Conservation (phyloP, 2,113 vertebrate species). For the Uria lomvia region DNA sequence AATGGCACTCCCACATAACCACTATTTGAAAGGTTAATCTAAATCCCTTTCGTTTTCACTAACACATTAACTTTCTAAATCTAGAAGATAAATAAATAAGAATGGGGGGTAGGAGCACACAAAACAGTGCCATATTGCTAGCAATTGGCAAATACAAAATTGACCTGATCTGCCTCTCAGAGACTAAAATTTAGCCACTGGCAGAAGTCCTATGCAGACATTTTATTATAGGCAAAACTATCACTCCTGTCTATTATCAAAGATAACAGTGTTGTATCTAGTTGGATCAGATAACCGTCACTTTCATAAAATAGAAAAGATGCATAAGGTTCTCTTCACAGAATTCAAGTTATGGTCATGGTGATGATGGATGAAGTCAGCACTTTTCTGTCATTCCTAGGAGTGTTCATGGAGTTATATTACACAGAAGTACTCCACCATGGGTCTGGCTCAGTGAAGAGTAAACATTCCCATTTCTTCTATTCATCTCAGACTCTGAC, state of each 20-base stretch:
- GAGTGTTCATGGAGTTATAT: neutral
- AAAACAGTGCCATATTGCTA: neutral
- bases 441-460: neutral
- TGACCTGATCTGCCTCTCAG: neutral
- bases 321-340: neutral
- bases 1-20: neutral
- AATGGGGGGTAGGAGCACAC: neutral
- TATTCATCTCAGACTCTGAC: neutral
- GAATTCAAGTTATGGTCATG: neutral
- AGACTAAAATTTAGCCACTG: neutral
- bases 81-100: neutral
- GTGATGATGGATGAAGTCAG: neutral
- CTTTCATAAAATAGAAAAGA: neutral
- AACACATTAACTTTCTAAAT: neutral
- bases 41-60: neutral
- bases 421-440: neutral
- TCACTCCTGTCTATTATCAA: neutral
- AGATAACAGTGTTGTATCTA: neutral
- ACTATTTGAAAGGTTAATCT: neutral
- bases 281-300: neutral
- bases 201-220: neutral
- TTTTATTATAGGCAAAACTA: neutral
- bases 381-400: neutral
- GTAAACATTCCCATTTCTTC: neutral
- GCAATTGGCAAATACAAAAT: neutral